phyloP scores from a whole-genome alignment of 2,888 invertebrate genomes.

The Steinernema carpocapsae region DNA sequence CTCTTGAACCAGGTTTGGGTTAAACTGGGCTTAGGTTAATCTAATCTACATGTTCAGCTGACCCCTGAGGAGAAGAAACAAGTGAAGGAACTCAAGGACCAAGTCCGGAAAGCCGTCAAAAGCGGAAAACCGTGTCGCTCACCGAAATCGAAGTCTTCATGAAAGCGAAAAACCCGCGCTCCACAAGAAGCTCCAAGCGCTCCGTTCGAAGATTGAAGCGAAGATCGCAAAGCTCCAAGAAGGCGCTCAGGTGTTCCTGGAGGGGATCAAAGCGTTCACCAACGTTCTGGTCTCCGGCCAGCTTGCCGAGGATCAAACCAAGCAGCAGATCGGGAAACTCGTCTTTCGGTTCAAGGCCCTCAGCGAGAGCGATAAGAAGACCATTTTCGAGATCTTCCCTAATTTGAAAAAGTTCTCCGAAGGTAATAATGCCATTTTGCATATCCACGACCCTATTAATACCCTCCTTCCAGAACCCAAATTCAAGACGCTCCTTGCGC shows the following conservation, averaged over 20 bases:
- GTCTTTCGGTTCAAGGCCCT: neutral
- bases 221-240: slow-evolving; percentile 1
- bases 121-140: neutral
- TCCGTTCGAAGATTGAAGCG: neutral
- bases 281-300: slow-evolving; percentile 3
- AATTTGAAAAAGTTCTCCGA: slow-evolving; percentile 4
- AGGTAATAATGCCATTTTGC: neutral
- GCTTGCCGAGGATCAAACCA: neutral
- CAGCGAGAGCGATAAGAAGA: neutral
- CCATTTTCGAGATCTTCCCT: slow-evolving; percentile 5
- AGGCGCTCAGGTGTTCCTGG: neutral
- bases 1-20: neutral
- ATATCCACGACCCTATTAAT: neutral
- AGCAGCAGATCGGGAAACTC: slow-evolving; percentile 3
- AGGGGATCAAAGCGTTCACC: neutral
- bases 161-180: neutral
- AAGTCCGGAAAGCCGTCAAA: neutral
- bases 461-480: neutral
- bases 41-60: neutral
- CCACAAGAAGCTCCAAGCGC: slow-evolving; percentile 4
- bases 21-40: neutral
- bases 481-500: neutral
- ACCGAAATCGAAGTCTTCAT: slow-evolving; percentile 1
- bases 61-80: slow-evolving; percentile 3
- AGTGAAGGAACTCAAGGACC: slow-evolving; percentile 10